These are phyloP conservation scores for Eurosta solidaginis DNA, from an alignment of 1,140 invertebrate species.

Conservation along the genomic window DNA sequence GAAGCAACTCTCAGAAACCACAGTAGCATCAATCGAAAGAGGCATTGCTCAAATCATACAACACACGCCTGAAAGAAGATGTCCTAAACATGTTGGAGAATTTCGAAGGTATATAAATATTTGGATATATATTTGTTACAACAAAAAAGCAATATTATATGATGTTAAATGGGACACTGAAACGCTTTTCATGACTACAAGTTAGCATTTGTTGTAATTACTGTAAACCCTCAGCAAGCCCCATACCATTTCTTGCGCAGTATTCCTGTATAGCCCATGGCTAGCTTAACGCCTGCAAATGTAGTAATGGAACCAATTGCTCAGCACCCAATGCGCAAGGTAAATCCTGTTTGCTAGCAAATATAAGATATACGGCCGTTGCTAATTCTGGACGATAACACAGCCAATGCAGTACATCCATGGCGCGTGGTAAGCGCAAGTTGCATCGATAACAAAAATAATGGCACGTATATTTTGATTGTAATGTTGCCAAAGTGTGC, in stretches of 20 bases:
- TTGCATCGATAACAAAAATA: slow-evolving; percentile 91
- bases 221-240: slow-evolving; percentile 64
- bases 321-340: slow-evolving; percentile 88
- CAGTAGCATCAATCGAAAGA: slow-evolving; percentile 97
- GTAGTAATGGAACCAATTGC: slow-evolving; percentile 86
- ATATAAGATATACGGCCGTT: slow-evolving; percentile 31
- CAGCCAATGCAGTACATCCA: slow-evolving; percentile 69
- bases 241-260: slow-evolving; percentile 84
- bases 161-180: not conserved
- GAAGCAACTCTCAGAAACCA: no score
- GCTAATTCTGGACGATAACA: not conserved
- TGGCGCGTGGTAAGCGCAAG: slow-evolving; percentile 82
- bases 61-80: slow-evolving; percentile 90
- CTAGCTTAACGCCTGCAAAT: slow-evolving; percentile 76
- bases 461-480: slow-evolving; percentile 83
- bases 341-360: slow-evolving; percentile 78
- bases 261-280: slow-evolving; percentile 89
- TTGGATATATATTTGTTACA: not conserved
- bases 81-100: slow-evolving; percentile 96
- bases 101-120: slow-evolving; percentile 93
- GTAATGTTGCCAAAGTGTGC: slow-evolving; percentile 82
- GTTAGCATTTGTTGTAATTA: slow-evolving; percentile 26
- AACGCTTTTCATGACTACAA: not conserved
- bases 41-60: slow-evolving; percentile 90
- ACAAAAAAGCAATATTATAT: not conserved